phyloP scores from a whole-genome alignment of 2,888 invertebrate genomes.

The Meandrusa payeni region DNA sequence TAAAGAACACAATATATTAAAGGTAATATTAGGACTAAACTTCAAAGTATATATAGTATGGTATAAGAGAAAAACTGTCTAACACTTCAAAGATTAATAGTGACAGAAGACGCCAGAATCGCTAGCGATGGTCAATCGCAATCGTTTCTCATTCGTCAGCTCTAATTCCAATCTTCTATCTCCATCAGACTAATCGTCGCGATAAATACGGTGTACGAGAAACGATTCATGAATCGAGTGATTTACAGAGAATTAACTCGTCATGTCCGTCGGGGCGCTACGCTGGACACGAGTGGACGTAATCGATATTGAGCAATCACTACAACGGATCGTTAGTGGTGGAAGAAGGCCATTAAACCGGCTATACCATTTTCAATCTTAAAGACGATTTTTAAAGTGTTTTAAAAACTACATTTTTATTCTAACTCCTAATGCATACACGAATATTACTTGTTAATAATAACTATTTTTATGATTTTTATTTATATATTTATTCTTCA shows the following conservation, averaged over 20 bases:
- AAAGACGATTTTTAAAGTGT: too few species aligned
- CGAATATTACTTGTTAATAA: too few species aligned
- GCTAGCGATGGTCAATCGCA: conserved; percentile 12
- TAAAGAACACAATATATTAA: too few species aligned
- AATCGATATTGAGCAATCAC: conserved; percentile 16
- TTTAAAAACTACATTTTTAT: too few species aligned
- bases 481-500: too few species aligned
- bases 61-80: too few species aligned
- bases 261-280: conserved; percentile 31
- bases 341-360: not conserved
- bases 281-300: conserved; percentile 9
- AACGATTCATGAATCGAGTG: conserved; percentile 45
- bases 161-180: conserved; percentile 57
- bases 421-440: too few species aligned
- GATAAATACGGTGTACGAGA: conserved; percentile 52
- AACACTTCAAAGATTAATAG: conserved; percentile 6
- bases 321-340: conserved; percentile 13
- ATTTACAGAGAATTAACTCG: conserved; percentile 51
- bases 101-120: conserved; percentile 8
- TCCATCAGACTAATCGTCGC: conserved; percentile 59
- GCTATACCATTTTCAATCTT: conserved; percentile 5
- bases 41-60: too few species aligned
- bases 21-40: too few species aligned
- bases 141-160: conserved; percentile 42
- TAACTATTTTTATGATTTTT: too few species aligned